These are phyloP conservation scores for Tympanuchus pallidicinctus DNA, from an alignment of 2,113 vertebrate genomes.

Conservation along the genomic window DNA sequence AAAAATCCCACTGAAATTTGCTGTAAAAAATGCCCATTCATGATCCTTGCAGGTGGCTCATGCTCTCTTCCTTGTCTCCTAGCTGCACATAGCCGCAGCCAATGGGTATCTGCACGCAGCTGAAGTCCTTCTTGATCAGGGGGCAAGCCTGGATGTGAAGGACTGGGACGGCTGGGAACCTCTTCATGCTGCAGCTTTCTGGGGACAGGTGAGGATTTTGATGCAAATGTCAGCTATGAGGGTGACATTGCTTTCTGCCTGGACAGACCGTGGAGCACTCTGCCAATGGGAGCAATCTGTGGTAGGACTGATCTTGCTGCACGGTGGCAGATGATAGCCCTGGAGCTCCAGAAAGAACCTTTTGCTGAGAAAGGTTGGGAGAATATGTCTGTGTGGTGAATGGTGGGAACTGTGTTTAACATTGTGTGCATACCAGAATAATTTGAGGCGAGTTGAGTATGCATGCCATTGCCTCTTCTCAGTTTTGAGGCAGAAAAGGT, in stretches of 20 bases:
- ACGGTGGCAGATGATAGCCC: not conserved
- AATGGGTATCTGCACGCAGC: constrained; percentile 94
- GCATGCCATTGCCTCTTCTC: not conserved
- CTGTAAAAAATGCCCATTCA: rapidly evolving
- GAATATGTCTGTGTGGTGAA: not conserved
- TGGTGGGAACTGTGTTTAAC: not conserved
- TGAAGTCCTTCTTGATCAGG: constrained; percentile 93
- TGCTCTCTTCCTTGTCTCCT: constrained; percentile 43
- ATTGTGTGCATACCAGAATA: not conserved
- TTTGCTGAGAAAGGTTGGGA: not conserved
- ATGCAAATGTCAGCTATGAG: not conserved
- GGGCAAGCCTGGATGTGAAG: constrained; percentile 88
- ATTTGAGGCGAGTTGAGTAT: not conserved
- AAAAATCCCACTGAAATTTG: not conserved
- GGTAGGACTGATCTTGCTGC: not conserved
- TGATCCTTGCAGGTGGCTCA: not conserved
- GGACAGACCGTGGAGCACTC: not conserved
- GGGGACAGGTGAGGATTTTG: constrained; percentile 89
- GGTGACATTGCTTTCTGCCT: not conserved
- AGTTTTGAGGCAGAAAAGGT: not conserved
- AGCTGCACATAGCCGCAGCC: constrained; percentile 94
- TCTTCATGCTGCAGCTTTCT: constrained; percentile 95
- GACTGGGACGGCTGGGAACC: constrained; percentile 97
- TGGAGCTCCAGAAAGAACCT: not conserved
- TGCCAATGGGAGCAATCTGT: not conserved